Evolutionary conservation across 2,888 invertebrate genomes (phyloP).

Genomic region (Heteromurus nitidus): DNA sequence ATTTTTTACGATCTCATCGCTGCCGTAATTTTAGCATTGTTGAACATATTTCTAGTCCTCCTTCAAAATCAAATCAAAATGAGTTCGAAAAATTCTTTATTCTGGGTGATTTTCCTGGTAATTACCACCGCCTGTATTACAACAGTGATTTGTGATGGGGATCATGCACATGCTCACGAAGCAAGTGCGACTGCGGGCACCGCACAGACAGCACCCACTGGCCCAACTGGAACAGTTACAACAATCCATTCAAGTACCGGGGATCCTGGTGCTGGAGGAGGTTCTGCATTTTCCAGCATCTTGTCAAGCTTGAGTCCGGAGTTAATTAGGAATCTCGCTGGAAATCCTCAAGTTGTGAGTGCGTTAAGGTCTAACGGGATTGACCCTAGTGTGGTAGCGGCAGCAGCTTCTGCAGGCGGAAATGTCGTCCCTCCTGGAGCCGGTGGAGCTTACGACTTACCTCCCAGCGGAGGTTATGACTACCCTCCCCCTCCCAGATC

Average conservation of each 20-base stretch:
- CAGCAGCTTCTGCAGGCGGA: slow-evolving; percentile 23
- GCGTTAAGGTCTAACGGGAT: slow-evolving; percentile 11
- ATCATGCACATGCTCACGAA: slow-evolving; percentile 13
- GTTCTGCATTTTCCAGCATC: slow-evolving; percentile 25
- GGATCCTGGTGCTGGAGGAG: neutral
- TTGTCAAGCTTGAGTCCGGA: slow-evolving; percentile 36
- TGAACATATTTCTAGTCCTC: too few relatives aligned
- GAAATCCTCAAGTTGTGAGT: slow-evolving; percentile 31
- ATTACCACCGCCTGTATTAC: neutral
- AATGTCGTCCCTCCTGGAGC: neutral
- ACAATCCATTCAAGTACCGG: slow-evolving; percentile 26
- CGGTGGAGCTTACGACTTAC: too few relatives aligned
- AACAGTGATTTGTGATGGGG: slow-evolving; percentile 31
- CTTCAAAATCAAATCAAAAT: neutral
- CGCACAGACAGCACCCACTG: neutral
- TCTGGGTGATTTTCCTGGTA: neutral
- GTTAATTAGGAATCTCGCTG: slow-evolving; percentile 23
- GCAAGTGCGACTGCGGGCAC: neutral
- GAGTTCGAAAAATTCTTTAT: neutral
- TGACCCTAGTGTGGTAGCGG: slow-evolving; percentile 26
- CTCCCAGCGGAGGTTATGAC: slow-evolving; percentile 23
- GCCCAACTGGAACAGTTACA: slow-evolving; percentile 37
- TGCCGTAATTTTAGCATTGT: too few relatives aligned
- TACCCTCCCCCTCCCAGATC: slow-evolving; percentile 25
- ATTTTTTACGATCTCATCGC: too few relatives aligned